Conservation (phyloP, 2,888 invertebrate genomes). For the Caenorhabditis angaria region DNA sequence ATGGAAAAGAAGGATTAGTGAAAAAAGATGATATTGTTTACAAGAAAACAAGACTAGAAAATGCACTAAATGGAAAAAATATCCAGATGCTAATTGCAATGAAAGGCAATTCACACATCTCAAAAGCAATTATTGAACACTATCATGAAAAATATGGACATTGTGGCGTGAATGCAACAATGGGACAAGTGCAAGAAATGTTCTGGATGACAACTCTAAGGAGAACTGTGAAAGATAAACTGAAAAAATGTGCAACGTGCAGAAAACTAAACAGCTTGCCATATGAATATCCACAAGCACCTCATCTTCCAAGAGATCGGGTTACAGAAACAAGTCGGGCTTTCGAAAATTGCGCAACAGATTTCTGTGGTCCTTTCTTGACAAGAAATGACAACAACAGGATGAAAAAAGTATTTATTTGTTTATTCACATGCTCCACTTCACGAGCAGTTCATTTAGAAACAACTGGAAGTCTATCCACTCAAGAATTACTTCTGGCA, state of each 20-base stretch:
- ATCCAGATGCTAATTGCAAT: not conserved
- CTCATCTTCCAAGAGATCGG: not conserved
- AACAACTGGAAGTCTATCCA: slow-evolving; percentile 3
- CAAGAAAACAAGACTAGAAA: slow-evolving; percentile 1
- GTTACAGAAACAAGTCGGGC: not conserved
- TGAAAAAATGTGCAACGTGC: slow-evolving; percentile 2
- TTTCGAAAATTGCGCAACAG: slow-evolving; percentile 9
- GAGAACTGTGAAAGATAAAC: not conserved
- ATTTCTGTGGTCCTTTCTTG: slow-evolving; percentile 11
- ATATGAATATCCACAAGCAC: not conserved
- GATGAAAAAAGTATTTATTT: not conserved
- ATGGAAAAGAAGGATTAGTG: not conserved
- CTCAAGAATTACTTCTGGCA: slow-evolving; percentile 15
- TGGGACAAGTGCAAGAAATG: not conserved
- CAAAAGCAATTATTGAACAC: too few relatives aligned
- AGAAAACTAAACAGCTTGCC: slow-evolving; percentile 5
- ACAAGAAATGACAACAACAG: not conserved
- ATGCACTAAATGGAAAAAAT: not conserved
- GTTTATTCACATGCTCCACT: slow-evolving; percentile 8
- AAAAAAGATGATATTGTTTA: not conserved
- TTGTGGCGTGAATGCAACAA: not conserved
- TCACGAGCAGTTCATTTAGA: slow-evolving; percentile 12
- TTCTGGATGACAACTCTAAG: slow-evolving; percentile 6
- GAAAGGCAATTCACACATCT: too few relatives aligned
- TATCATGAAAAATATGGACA: slow-evolving; percentile 7